Conservation (phyloP, 2,888 invertebrate genomes). For the Lepidocyrtoides sp. region DNA sequence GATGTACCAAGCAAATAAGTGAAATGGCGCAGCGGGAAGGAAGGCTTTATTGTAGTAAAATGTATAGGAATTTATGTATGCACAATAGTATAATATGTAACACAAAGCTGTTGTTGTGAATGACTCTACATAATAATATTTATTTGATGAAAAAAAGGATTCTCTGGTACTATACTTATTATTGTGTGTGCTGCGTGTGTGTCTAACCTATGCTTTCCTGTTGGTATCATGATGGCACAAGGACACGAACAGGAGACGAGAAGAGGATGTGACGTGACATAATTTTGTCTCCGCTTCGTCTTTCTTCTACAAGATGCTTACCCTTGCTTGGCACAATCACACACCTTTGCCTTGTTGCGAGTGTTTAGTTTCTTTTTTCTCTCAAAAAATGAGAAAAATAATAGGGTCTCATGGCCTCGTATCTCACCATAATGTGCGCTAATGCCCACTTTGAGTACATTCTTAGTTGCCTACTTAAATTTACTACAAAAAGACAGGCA, state of each 20-base stretch:
- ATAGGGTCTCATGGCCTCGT: constrained; percentile 35
- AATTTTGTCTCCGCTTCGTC: constrained; percentile 48
- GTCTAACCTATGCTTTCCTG: background rate
- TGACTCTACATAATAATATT: background rate
- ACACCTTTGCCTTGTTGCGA: background rate
- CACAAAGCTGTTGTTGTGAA: background rate
- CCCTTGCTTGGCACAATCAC: constrained; percentile 10
- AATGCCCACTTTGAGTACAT: constrained; percentile 46
- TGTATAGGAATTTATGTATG: background rate
- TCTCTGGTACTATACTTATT: too few species aligned
- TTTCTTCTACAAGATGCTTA: background rate
- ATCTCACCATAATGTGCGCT: constrained; percentile 62
- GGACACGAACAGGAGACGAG: constrained; percentile 38
- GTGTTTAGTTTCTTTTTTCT: constrained; percentile 2
- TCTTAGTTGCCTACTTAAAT: constrained; percentile 25
- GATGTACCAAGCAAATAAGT: background rate
- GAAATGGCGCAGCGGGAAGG: background rate
- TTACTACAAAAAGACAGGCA: background rate
- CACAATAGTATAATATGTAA: background rate
- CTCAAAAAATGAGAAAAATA: background rate
- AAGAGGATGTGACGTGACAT: constrained; percentile 73
- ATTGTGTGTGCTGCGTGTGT: too few species aligned
- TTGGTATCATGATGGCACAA: background rate
- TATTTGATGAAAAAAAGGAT: too few species aligned
- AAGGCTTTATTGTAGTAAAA: background rate